Percentiles rank a stretch among this genome's conserved stretches.
Conservation (phyloP, 2,797 vertebrate species). For the Xenentodon cancila region DNA sequence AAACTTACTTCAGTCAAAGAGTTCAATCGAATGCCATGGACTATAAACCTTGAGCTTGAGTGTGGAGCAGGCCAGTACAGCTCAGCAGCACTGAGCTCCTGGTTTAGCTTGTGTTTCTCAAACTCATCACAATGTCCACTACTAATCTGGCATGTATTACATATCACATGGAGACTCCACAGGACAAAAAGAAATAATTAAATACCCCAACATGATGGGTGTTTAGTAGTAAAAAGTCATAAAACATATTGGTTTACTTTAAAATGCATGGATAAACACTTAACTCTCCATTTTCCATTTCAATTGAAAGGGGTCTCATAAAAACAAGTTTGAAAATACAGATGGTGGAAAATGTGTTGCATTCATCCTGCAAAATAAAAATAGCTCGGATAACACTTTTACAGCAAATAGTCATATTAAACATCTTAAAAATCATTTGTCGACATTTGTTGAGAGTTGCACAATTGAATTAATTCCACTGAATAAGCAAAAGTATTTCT, state of each 20-base stretch:
- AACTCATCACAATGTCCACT: slow-evolving; percentile 4
- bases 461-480: too few species aligned
- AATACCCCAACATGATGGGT: neutral
- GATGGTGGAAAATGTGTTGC: neutral
- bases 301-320: neutral
- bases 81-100: slow-evolving; percentile 29
- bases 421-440: too few species aligned
- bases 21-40: slow-evolving; percentile 42
- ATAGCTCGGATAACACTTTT: too few species aligned
- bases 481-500: too few species aligned
- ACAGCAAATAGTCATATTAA: too few species aligned
- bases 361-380: slow-evolving; percentile 1
- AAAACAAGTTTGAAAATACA: slow-evolving; percentile 9
- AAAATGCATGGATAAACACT: too few species aligned
- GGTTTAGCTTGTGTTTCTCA: slow-evolving; percentile 18
- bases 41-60: slow-evolving; percentile 12
- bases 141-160: slow-evolving; percentile 1
- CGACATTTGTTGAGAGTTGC: too few species aligned
- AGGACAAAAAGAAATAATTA: neutral
- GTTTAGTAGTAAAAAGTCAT: neutral
- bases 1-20: slow-evolving; percentile 34
- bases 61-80: slow-evolving; percentile 6
- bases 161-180: neutral
- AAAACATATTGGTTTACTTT: neutral
- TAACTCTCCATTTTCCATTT: too few species aligned